Evolutionary conservation across 2,888 invertebrate genomes (phyloP), one percentile per base, ranked within the genome.

Genomic region (Octonoba sinensis): DNA sequence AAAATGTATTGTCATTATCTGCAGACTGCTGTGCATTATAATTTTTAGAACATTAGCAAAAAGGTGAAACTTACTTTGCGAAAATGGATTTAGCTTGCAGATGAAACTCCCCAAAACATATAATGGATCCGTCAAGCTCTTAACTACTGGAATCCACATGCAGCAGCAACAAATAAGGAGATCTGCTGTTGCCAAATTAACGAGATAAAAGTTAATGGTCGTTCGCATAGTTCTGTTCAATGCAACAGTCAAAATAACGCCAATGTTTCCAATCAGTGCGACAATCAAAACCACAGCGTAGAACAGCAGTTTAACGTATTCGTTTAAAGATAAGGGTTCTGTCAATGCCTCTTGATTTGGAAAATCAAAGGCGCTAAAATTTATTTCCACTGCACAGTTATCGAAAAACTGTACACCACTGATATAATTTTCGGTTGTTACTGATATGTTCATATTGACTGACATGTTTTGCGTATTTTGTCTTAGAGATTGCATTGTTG

Each of bases 91-190:
- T 64, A 87, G 76, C 73, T 86, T 86, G 84, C 87, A 87, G 83
- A 87, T 79, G 83, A 87, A 85, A 12, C 86, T 85, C 11, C 87
- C 87, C 36, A 87, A 75, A 0, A 86, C 82, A 83, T 86, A 87
- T 8, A 85, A 51, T 0, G 87, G 87, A 20, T 86, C 74, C 0
- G 86, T 86, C 22, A 87, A 82, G 73, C 85, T 85, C n/a, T 86
- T 86, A 22, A 86, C 85, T 13, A 87, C 84, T 24, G 87, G 87
- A 4, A 86, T 86, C 87, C 87, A 87, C 86, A 87, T 87, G 69
- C 87, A 87, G 73, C 85, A 87, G 6, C 87, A 44, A n/a, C 87
- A 87, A 54, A 87, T 87, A 54, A 87, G 79, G 16, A 87, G 81
- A 76, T 87, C 87, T 1, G 87, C 87, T 8, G 85, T 85, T 0